Conservation (phyloP, 2,888 invertebrate species). For the Diarsia dahlii region DNA sequence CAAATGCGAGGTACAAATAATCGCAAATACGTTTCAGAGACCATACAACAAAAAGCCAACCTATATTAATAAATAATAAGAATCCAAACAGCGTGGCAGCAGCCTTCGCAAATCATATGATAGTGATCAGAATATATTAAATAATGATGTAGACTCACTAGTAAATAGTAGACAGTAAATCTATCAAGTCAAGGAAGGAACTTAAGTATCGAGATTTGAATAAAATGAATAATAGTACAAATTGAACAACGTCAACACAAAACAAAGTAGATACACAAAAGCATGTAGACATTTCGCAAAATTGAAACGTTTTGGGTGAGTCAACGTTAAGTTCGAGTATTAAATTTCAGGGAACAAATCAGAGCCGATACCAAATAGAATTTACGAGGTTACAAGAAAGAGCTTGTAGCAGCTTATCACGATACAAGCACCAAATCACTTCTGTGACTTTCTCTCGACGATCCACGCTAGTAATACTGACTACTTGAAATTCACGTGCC, state of each 20-base stretch:
- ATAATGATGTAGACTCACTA: constrained; percentile 74
- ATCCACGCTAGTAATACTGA: constrained; percentile 62
- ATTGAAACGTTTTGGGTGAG: constrained; percentile 80
- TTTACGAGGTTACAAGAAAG: constrained; percentile 83
- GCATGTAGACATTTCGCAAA: constrained; percentile 78
- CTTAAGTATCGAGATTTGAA: constrained; percentile 65
- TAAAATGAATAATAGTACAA: constrained; percentile 56
- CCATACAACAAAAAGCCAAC: constrained; percentile 67
- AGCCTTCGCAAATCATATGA: constrained; percentile 69
- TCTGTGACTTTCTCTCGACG: constrained; percentile 78
- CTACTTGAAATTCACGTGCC: constrained; percentile 64
- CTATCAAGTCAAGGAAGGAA: constrained; percentile 73
- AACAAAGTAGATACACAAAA: constrained; percentile 61
- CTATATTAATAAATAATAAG: constrained; percentile 69
- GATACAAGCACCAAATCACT: constrained; percentile 76
- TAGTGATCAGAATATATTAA: constrained; percentile 77
- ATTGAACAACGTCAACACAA: constrained; percentile 56
- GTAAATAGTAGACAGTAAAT: constrained; percentile 73
- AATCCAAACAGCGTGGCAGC: constrained; percentile 65
- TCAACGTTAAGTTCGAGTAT: constrained; percentile 82
- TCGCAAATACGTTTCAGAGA: constrained; percentile 74
- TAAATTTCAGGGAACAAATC: constrained; percentile 83
- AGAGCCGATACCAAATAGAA: constrained; percentile 77
- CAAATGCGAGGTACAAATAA: constrained; percentile 83
- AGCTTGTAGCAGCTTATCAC: constrained; percentile 79